Evolutionary conservation across 2,797 vertebrate genomes (phyloP).

Genomic region (Poecile montanus): DNA sequence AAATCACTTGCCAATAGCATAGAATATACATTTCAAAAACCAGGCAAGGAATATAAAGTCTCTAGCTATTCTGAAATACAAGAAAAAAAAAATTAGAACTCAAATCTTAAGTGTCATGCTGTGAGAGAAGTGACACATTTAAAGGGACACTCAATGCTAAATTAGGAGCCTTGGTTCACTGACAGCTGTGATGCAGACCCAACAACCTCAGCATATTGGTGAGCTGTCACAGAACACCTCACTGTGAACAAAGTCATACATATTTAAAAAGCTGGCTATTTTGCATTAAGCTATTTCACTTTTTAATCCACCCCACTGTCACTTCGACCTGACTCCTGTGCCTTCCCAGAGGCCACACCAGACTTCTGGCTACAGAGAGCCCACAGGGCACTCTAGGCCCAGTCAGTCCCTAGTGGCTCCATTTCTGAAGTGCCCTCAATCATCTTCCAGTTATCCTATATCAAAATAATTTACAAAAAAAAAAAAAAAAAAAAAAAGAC

Average conservation of each 20-base stretch:
- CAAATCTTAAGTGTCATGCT: neutral
- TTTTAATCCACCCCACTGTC: neutral
- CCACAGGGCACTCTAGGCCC: neutral
- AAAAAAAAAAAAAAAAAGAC: rapidly evolving
- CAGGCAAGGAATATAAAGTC: neutral
- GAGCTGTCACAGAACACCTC: neutral
- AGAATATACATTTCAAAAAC: neutral
- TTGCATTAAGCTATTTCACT: neutral
- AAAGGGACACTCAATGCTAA: neutral
- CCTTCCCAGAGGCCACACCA: neutral
- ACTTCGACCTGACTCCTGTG: neutral
- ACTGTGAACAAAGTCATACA: neutral
- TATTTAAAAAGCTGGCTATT: neutral
- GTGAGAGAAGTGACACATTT: neutral
- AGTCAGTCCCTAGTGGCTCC: neutral
- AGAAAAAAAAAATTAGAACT: neutral
- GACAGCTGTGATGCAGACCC: neutral
- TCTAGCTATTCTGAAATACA: neutral
- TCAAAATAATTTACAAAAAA: neutral
- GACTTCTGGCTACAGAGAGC: neutral
- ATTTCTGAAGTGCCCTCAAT: neutral
- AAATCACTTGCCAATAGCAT: neutral
- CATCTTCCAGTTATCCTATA: neutral
- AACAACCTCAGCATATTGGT: neutral
- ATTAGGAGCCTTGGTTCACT: neutral